phyloP scores from a whole-genome alignment of 2,888 invertebrate genomes.

The Steinernema carpocapsae region DNA sequence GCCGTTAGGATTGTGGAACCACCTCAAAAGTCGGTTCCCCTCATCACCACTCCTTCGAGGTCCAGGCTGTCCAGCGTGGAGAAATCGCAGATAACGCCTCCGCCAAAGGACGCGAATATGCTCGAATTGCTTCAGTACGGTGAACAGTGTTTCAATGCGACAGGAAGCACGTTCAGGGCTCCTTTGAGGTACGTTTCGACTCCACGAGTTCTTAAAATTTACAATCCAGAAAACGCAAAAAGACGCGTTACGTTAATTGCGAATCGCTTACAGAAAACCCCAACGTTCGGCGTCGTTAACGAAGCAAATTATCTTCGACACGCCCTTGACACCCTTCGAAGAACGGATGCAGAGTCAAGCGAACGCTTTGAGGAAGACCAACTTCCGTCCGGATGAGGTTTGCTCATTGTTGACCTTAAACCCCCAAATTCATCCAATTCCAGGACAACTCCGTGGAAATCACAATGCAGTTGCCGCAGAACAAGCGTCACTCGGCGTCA shows the following conservation, averaged over 20 bases:
- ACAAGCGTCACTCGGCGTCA: constrained; percentile 24
- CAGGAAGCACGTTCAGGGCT: constrained; percentile 21
- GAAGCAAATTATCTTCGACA: constrained; percentile 54
- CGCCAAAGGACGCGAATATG: constrained; percentile 9
- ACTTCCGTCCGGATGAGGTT: not conserved
- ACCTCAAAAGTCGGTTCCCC: constrained; percentile 34
- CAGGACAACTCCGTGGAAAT: constrained; percentile 19
- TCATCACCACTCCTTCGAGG: constrained; percentile 37
- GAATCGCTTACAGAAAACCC: constrained; percentile 19
- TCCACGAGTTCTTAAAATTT: no score
- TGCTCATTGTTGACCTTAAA: not conserved
- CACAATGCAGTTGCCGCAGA: constrained; percentile 19
- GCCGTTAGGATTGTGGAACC: constrained; percentile 43
- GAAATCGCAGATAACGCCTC: constrained; percentile 15
- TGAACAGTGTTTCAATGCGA: constrained; percentile 7
- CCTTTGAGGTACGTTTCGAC: constrained; percentile 36
- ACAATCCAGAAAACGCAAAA: no score
- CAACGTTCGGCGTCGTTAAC: constrained; percentile 24
- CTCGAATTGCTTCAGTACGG: constrained; percentile 15
- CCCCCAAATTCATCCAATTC: not conserved
- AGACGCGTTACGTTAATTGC: no score
- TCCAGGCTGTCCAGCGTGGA: constrained; percentile 36
- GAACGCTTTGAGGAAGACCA: constrained; percentile 41
- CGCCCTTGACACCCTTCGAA: constrained; percentile 67
- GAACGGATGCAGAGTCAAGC: constrained; percentile 60